A percentile compares a stretch with the other conserved stretches of the same genome.
These are phyloP conservation scores for Lepidocolaptes lacrymiger DNA, from an alignment of 2,797 vertebrate species.

Conservation along the genomic window DNA sequence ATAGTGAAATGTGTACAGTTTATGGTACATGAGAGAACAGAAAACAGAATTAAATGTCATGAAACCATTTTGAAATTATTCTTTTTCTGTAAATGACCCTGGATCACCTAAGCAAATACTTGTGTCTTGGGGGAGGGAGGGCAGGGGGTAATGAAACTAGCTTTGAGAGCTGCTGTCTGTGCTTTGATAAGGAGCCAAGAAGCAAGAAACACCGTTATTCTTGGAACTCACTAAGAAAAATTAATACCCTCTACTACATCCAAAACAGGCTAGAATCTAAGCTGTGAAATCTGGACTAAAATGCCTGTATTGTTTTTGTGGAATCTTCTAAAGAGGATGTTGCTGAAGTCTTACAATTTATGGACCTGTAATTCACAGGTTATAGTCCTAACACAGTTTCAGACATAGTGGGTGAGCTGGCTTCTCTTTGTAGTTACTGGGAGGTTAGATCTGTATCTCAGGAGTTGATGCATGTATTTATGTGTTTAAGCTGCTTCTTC, in stretches of 20 bases:
- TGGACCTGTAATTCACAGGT: conserved; percentile 4
- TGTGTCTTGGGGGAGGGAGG: neutral
- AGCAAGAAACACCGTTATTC: conserved; percentile 19
- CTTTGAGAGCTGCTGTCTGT: neutral
- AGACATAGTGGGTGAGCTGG: neutral
- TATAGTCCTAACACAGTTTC: neutral
- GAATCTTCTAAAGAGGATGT: conserved; percentile 1
- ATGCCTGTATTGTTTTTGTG: neutral
- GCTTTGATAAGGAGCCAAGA: conserved; percentile 21
- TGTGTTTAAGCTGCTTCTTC: conserved; percentile 4
- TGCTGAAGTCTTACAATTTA: neutral
- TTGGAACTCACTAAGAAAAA: conserved; percentile 20
- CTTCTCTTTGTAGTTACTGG: conserved; percentile 19
- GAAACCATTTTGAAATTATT: neutral
- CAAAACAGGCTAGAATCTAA: neutral
- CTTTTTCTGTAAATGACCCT: neutral
- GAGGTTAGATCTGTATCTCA: conserved; percentile 18
- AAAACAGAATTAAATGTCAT: neutral
- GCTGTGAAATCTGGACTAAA: conserved; percentile 23
- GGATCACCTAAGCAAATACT: neutral
- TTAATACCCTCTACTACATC: neutral
- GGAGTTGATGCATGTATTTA: neutral
- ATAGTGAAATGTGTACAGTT: neutral
- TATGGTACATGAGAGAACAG: neutral
- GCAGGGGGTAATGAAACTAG: neutral